These are phyloP conservation scores for Ferrisia virgata DNA, from an alignment of 2,888 invertebrate genomes.

Conservation along the genomic window DNA sequence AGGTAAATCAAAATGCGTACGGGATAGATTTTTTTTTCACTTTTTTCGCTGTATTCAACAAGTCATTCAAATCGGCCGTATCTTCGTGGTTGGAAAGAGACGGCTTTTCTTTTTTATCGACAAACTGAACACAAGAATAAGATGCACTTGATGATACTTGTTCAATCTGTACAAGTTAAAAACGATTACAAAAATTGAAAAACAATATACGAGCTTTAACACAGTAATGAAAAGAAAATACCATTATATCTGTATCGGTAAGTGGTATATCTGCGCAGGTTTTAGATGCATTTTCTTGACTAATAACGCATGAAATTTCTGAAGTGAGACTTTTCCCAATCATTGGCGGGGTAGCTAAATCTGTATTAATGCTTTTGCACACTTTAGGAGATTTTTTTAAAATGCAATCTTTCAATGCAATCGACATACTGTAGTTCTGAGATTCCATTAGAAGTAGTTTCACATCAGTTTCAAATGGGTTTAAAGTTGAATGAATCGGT, in stretches of 20 bases:
- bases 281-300: not conserved
- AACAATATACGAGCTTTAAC: too few relatives aligned
- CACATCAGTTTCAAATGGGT: not conserved
- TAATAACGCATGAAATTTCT: not conserved
- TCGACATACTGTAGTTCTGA: not conserved
- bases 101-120: too few relatives aligned
- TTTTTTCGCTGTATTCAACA: constrained; percentile 8
- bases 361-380: not conserved
- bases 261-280: not conserved
- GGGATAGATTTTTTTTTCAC: not conserved
- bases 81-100: not conserved
- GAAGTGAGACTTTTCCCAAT: not conserved
- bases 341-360: not conserved
- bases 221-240: not conserved
- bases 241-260: not conserved
- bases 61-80: not conserved
- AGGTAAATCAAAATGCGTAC: not conserved
- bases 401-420: not conserved
- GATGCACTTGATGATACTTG: not conserved
- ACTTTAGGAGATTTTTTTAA: not conserved
- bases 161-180: not conserved
- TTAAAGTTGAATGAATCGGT: not conserved
- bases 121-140: not conserved
- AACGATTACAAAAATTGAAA: not conserved
- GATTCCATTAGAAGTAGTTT: not conserved